Percentiles rank a stretch among this genome's conserved stretches.
phyloP scores from a whole-genome alignment of 2,113 vertebrate species.

The Crypturellus undulatus region DNA sequence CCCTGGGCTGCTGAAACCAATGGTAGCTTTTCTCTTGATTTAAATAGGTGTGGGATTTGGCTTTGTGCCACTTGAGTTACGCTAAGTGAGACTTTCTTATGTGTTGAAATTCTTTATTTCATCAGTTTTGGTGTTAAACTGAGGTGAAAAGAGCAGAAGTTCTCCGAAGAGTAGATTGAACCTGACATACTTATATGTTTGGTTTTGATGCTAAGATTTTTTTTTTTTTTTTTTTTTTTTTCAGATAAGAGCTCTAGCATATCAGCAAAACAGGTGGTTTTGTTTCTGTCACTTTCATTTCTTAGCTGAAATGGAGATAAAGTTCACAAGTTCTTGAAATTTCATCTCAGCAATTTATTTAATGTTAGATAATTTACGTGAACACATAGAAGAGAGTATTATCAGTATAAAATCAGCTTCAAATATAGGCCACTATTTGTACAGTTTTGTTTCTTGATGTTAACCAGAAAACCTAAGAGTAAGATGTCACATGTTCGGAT shows the following conservation, averaged over 20 bases:
- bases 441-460: conserved; percentile 43
- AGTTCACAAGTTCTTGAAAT: background rate
- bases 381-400: background rate
- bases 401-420: conserved; percentile 13
- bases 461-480: conserved; percentile 12
- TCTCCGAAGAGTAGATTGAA: background rate
- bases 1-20: conserved; percentile 12
- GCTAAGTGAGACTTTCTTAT: background rate
- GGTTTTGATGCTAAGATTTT: background rate
- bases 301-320: background rate
- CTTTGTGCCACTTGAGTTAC: conserved; percentile 44
- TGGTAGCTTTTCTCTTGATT: background rate
- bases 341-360: background rate
- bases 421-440: conserved; percentile 49
- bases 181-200: background rate
- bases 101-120: conserved; percentile 22
- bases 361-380: conserved; percentile 2
- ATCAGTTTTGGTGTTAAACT: conserved; percentile 32
- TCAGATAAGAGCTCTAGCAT: background rate
- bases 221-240: background rate
- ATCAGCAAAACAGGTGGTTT: background rate
- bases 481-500: background rate
- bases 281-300: background rate
- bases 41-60: conserved; percentile 61
- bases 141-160: conserved; percentile 42